Base-by-base conservation (phyloP, 2,888 invertebrate species). In the Tachina lurida region DNA sequence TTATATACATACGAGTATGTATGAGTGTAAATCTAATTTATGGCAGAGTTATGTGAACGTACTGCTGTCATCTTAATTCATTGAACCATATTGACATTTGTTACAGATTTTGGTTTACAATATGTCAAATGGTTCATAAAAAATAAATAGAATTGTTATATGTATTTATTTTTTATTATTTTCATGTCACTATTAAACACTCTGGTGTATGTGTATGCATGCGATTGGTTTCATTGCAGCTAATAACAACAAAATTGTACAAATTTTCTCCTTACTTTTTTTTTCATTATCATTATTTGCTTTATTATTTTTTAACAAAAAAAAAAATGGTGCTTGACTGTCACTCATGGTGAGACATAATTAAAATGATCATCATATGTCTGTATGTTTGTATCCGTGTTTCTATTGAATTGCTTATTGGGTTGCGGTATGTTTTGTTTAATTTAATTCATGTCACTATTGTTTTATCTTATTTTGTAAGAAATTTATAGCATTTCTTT, bases 271-370 rank as follows among this genome's bases (percentile, higher is more conserved):
- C 71, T 47, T 45, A 68, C 43, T 52, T 65, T 47, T 79, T 79
- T 41, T n/a, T n/a, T n/a, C n/a, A n/a, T n/a, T n/a, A n/a, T n/a
- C 22, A 62, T 17, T 10, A 52, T 58, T 58, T 49, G 39, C 43
- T 70, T 41, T 43, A 52, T 9, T 31, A 31, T 31, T 62, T 71
- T 62, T 63, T 73, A 10, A 17, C 43, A 39, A n/a, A n/a, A 67
- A 19, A 10, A 70, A 17, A 71, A 71, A 13, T 52, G 22, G 49
- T 62, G 54, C 60, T 81, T 52, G 73, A 73, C 60, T 84, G 83
- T 78, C 83, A 84, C 41, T 84, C 83, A 74, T 78, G 67, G 83
- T 73, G 83, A 83, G 77, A 77, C 58, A 67, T 83, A 77, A 83
- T 83, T 83, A 77, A 77, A 77, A 73, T 77, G 65, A 77, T 78